Evolutionary conservation across 2,797 vertebrate genomes (phyloP).

Genomic region (Sparidentex hasta): DNA sequence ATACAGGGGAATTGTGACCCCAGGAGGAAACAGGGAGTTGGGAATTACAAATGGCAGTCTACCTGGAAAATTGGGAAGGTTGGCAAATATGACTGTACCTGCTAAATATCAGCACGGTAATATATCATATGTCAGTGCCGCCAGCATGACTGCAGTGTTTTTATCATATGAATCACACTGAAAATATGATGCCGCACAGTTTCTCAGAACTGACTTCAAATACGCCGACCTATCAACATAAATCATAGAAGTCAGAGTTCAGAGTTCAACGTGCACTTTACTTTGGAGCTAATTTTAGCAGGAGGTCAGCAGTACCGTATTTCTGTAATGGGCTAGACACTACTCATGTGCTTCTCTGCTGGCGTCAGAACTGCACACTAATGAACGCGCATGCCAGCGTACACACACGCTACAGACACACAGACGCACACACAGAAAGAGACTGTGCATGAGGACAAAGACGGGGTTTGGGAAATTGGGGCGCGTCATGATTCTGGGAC

Average conservation of each 20-base stretch:
- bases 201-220: conserved; percentile 14
- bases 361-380: neutral
- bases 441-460: conserved; percentile 44
- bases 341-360: neutral
- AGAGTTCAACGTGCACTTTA: conserved; percentile 35
- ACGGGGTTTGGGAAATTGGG: conserved; percentile 60
- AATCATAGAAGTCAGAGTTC: conserved; percentile 21
- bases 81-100: neutral
- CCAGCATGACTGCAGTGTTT: neutral
- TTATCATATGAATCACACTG: neutral
- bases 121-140: neutral
- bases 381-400: neutral
- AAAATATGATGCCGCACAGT: conserved; percentile 9
- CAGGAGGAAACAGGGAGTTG: too few relatives aligned
- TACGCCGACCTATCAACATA: conserved; percentile 10
- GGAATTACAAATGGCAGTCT: too few relatives aligned
- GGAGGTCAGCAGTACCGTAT: conserved; percentile 15
- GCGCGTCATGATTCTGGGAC: conserved; percentile 63
- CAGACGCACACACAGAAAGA: conserved; percentile 9
- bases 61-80: too few relatives aligned
- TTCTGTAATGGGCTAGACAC: conserved; percentile 26
- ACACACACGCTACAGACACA: conserved; percentile 7
- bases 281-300: conserved; percentile 45
- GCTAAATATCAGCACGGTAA: neutral
- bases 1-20: too few relatives aligned